phyloP scores from a whole-genome alignment of 2,113 vertebrate genomes.

The Dasyurus viverrinus region DNA sequence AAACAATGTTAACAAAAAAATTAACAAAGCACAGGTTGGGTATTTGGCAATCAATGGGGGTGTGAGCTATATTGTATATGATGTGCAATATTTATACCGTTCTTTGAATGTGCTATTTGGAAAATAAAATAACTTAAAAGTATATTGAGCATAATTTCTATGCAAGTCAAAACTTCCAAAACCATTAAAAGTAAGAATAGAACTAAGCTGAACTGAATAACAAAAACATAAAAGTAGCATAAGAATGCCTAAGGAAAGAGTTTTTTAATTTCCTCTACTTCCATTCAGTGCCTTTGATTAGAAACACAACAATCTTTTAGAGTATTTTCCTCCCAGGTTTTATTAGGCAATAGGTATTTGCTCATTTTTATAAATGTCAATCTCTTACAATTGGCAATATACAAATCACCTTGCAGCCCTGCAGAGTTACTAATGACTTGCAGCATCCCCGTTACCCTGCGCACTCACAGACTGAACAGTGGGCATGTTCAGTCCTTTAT shows the following conservation, averaged over 20 bases:
- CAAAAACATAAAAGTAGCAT: conserved; percentile 44
- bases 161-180: conserved; percentile 61
- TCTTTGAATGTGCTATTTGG: conserved; percentile 16
- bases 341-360: conserved; percentile 20
- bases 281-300: conserved; percentile 53
- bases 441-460: neutral
- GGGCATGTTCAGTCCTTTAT: neutral
- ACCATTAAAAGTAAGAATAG: conserved; percentile 60
- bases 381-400: neutral
- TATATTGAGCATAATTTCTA: conserved; percentile 59
- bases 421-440: neutral
- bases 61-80: neutral
- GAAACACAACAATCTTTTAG: neutral
- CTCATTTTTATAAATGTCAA: neutral
- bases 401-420: neutral
- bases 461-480: neutral
- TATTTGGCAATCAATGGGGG: neutral
- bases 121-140: conserved; percentile 47
- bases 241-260: conserved; percentile 44
- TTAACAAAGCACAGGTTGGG: neutral
- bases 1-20: neutral
- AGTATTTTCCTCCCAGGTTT: conserved; percentile 38
- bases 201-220: conserved; percentile 57
- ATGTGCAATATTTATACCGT: conserved; percentile 29
- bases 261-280: conserved; percentile 56